Conservation (phyloP, 2,888 invertebrate genomes). For the Lithophane socia region DNA sequence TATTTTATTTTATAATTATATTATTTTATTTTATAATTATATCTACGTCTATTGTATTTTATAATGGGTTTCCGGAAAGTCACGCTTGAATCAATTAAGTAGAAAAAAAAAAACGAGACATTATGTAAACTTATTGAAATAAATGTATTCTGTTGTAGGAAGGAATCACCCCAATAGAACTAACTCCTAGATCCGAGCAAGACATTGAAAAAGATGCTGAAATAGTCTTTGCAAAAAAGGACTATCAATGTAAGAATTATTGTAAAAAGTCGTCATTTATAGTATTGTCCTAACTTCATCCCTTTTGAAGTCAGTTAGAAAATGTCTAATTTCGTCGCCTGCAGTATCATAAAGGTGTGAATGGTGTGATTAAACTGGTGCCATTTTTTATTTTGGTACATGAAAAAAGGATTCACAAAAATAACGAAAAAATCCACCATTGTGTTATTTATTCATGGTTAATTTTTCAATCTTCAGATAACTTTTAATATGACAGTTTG, state of each 20-base stretch:
- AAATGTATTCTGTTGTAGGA: constrained; percentile 73
- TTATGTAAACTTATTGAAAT: neutral
- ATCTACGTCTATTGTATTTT: too few relatives aligned
- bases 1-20: too few relatives aligned
- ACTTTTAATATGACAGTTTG: neutral
- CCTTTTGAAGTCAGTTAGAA: neutral
- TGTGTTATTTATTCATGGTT: neutral
- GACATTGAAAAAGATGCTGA: constrained; percentile 80
- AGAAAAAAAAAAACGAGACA: neutral
- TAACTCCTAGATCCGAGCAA: constrained; percentile 75
- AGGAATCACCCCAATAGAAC: constrained; percentile 80
- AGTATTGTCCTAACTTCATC: neutral
- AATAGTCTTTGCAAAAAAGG: constrained; percentile 71
- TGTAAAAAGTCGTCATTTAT: neutral
- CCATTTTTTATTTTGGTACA: constrained; percentile 3
- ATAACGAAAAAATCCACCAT: neutral
- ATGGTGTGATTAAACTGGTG: neutral
- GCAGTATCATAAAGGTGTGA: constrained; percentile 5
- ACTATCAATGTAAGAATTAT: constrained; percentile 78
- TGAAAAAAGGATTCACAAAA: neutral
- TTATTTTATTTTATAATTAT: too few relatives aligned
- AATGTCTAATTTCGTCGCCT: neutral
- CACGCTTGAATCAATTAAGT: too few relatives aligned
- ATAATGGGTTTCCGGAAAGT: too few relatives aligned
- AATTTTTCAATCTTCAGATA: neutral